Base-by-base conservation (phyloP, 2,113 vertebrate species). In the Athene noctua region DNA sequence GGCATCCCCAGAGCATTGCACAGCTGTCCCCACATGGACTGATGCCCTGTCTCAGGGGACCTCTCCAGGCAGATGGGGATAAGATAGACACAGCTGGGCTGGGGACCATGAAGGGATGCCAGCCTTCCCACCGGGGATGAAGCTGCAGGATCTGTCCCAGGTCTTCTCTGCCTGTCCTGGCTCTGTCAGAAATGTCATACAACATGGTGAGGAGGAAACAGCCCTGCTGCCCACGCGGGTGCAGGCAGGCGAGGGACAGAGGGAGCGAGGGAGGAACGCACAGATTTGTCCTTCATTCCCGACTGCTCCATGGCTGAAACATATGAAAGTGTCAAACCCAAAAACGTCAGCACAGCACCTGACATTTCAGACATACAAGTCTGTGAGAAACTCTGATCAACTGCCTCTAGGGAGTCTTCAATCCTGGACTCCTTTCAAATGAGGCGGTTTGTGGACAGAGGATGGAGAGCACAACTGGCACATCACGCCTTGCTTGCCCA, bases 191-290 rank as follows among this genome's bases (percentile, higher is more conserved):
- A 51, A 52, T 40, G 17, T 46, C 61, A 32, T 11, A 44, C 57
- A 51, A 29, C 62, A 38, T 0, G 32, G 51, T 15, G 71, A 79
- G 52, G 59, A 84, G 65, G 32, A 82, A 42, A 86, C 52, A 86
- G 74, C 52, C 52, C 42, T 80, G 91, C 82, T 75, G 82, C 42
- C 57, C 15, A 2, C 0, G 0, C 2, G 1, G 40, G 10, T 77
- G 54, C 80, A 73, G 54, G 59, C 88, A 90, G 65, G 51, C 55
- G 1, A 83, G 49, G 84, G 80, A 91, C 90, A 91, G 86, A 77
- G 92, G 72, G 75, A 94, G 77, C 6, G 5, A 88, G 86, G 91
- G 63, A 90, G 89, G 77, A 91, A 42, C 72, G 71, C 68, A 59
- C 47, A 63, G 72, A 71, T 93, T 77, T 71, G 63, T 88, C 74